Conservation (phyloP, 2,113 vertebrate species). For the Cricetomys ansorgei region DNA sequence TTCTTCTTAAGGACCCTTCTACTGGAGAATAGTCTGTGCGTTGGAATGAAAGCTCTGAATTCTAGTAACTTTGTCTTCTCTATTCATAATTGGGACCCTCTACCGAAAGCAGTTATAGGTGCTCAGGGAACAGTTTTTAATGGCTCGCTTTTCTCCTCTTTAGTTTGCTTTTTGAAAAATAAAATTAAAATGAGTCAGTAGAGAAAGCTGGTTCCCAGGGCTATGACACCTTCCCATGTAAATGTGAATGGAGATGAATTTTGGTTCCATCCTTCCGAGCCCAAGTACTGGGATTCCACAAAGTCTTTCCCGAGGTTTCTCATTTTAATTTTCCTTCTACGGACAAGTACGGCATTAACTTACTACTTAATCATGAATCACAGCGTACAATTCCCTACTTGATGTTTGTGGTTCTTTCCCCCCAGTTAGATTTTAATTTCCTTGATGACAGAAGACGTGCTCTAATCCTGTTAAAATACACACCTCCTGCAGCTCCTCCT, state of each 20-base stretch:
- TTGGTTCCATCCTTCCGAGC: slow-evolving; percentile 59
- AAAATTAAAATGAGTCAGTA: not conserved
- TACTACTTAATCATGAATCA: slow-evolving; percentile 78
- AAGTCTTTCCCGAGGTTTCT: slow-evolving; percentile 61
- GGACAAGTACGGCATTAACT: slow-evolving; percentile 61
- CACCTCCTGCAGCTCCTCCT: not conserved
- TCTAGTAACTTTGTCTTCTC: not conserved
- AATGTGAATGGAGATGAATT: not conserved
- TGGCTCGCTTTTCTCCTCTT: not conserved
- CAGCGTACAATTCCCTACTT: slow-evolving; percentile 63
- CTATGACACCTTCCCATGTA: not conserved
- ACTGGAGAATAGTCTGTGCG: not conserved
- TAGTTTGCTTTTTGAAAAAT: not conserved
- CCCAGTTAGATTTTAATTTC: slow-evolving; percentile 73
- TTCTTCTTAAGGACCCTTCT: not conserved
- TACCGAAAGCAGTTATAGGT: not conserved
- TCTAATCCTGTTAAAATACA: slow-evolving; percentile 10
- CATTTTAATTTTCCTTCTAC: slow-evolving; percentile 70
- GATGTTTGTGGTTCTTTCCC: slow-evolving; percentile 57
- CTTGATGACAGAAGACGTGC: slow-evolving; percentile 67
- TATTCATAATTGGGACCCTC: not conserved
- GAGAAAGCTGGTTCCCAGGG: not conserved
- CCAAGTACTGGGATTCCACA: slow-evolving; percentile 26
- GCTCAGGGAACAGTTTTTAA: not conserved
- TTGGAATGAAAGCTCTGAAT: not conserved